phyloP scores from a whole-genome alignment of 2,797 vertebrate species.

The Danio choprae region DNA sequence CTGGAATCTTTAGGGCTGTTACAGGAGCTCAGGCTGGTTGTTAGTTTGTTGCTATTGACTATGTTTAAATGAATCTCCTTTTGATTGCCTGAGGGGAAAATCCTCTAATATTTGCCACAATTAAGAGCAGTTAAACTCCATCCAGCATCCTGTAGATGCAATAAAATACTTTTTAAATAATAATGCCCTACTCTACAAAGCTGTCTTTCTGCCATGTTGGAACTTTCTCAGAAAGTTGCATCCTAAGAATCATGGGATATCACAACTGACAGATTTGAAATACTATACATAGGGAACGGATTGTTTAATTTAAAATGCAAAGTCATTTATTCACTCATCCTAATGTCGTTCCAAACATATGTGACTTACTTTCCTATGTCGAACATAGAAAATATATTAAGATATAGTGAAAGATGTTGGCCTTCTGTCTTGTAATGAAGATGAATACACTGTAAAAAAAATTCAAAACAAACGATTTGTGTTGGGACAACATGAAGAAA shows the following conservation, averaged over 20 bases:
- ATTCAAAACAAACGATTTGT: too few species aligned
- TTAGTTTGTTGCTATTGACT: constrained; percentile 58
- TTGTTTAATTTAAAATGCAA: background rate
- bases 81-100: constrained; percentile 49
- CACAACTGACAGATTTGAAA: background rate
- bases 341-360: background rate
- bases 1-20: constrained; percentile 44
- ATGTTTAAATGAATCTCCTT: constrained; percentile 57
- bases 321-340: background rate
- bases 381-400: background rate
- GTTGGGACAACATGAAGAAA: too few species aligned
- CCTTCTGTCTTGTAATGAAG: background rate
- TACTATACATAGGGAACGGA: too few species aligned
- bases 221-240: background rate
- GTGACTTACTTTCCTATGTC: background rate
- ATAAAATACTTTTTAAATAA: background rate
- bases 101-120: constrained; percentile 55
- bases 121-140: constrained; percentile 51
- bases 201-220: background rate
- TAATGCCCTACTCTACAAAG: background rate
- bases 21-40: constrained; percentile 33
- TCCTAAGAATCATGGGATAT: background rate
- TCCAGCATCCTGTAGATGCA: background rate
- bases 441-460: too few species aligned
- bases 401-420: background rate